Evolutionary conservation across 2,888 invertebrate species (phyloP), one percentile per base, ranked within the genome.

Genomic region (Tanypteryx hageni): DNA sequence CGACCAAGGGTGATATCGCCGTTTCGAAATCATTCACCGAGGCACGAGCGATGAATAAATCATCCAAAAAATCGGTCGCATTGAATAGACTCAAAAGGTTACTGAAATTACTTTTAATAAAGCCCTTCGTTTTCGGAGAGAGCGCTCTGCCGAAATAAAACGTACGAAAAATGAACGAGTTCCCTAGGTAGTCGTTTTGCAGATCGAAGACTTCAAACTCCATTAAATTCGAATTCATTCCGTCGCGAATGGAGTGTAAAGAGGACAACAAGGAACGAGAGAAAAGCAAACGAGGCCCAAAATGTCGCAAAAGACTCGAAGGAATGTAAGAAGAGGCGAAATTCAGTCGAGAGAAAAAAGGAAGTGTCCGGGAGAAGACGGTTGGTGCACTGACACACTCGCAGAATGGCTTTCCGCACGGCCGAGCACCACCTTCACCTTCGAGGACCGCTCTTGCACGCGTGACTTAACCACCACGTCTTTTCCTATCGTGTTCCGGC

Each of bases 171-270:
- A 56, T n/a, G 11, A 56, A 56, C 31, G 56, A 14, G 64, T 64
- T 64, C 64, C 64, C 64, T 64, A n/a, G 27, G 64, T 27, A 44
- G 89, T 31, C 64, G 61, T 89, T 89, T 64, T 64, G 64, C 44
- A 18, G 64, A 44, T 61, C 56, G 64, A 89, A 89, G 31, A 31
- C 89, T 89, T 89, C 61, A 89, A 89, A 89, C 89, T 89, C 89
- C 89, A 89, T 89, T 89, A 89, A 89, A 89, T 64, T n/a, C 64
- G 89, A 89, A 89, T 89, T 89, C 44, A 76, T 89, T 89, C 44
- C 89, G 61, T 56, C 31, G 64, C 68, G 44, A 89, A 58, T 44
- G 89, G 64, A 89, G 89, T 64, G 89, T 27, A 11, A 64, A 44
- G 68, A 76, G 76, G 22, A 22, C 18, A 22, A 10, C 18, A 68